These are phyloP conservation scores for Agonopterix alstromeriana DNA, from an alignment of 2,888 invertebrate species.

Conservation along the genomic window DNA sequence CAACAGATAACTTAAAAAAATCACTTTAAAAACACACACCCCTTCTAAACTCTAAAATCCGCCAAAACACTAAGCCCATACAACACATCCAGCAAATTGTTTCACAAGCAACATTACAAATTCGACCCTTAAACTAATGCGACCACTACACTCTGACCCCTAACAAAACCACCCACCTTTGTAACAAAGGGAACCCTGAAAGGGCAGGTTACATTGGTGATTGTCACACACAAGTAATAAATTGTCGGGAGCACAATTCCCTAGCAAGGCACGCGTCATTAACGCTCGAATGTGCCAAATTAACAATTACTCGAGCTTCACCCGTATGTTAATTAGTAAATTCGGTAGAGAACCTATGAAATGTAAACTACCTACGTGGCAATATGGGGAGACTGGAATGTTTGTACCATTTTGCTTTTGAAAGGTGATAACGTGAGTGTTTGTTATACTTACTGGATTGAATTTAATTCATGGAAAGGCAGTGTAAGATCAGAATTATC, in stretches of 20 bases:
- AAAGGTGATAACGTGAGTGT: too few species aligned
- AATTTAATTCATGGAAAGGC: too few species aligned
- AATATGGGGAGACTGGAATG: constrained; percentile 1
- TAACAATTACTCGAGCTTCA: constrained; percentile 63
- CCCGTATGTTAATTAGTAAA: constrained; percentile 64
- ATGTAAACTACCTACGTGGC: constrained; percentile 1
- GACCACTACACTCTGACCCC: constrained; percentile 27
- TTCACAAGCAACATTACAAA: constrained; percentile 48
- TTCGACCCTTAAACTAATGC: constrained; percentile 50
- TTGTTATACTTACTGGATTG: too few species aligned
- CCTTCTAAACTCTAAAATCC: constrained; percentile 11
- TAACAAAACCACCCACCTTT: neutral
- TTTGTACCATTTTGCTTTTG: too few species aligned
- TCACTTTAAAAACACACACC: constrained; percentile 13
- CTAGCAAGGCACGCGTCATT: constrained; percentile 54
- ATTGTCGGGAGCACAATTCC: constrained; percentile 30
- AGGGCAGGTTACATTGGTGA: constrained; percentile 29
- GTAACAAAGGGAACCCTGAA: neutral
- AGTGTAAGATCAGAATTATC: too few species aligned
- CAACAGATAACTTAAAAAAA: neutral
- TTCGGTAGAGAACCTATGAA: constrained; percentile 28
- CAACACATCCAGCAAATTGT: constrained; percentile 46
- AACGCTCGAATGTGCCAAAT: constrained; percentile 67
- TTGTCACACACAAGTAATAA: constrained; percentile 59
- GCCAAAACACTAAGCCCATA: constrained; percentile 13